These are phyloP conservation scores for Miichthys miiuy DNA, from an alignment of 2,797 vertebrate species.

Conservation along the genomic window DNA sequence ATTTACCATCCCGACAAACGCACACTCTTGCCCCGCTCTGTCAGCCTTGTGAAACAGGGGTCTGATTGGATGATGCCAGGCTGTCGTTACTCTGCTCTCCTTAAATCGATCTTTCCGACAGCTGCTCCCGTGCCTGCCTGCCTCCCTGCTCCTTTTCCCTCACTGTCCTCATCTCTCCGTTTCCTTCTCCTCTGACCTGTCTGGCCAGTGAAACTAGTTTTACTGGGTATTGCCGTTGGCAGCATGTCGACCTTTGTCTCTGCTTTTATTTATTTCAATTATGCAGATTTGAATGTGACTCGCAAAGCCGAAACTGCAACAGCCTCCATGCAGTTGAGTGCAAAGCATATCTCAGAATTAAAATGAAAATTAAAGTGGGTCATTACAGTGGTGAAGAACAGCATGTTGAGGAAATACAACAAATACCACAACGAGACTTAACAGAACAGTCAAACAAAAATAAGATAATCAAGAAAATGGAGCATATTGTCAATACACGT, in stretches of 20 bases:
- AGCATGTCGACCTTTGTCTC: slow-evolving; percentile 17
- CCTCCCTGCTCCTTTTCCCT: slow-evolving; percentile 30
- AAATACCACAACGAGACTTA: not conserved
- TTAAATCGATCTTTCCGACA: slow-evolving; percentile 72
- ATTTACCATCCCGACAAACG: slow-evolving; percentile 52
- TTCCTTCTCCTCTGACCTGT: slow-evolving; percentile 45
- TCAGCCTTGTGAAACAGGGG: slow-evolving; percentile 60
- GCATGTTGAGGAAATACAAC: slow-evolving; percentile 10
- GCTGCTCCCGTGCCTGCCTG: slow-evolving; percentile 27
- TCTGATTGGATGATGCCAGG: slow-evolving; percentile 68
- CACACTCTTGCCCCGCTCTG: slow-evolving; percentile 49
- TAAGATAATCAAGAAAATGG: not conserved
- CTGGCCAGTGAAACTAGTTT: slow-evolving; percentile 71
- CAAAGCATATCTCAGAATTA: not conserved
- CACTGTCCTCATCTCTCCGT: slow-evolving; percentile 17
- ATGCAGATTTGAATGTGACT: slow-evolving; percentile 16
- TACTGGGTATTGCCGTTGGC: slow-evolving; percentile 18
- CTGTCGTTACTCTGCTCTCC: slow-evolving; percentile 67
- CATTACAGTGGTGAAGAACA: slow-evolving; percentile 13
- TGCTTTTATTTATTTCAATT: not conserved
- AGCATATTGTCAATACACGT: not conserved
- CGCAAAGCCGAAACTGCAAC: not conserved
- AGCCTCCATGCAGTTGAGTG: not conserved
- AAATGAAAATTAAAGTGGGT: slow-evolving; percentile 37
- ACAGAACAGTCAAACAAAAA: not conserved